A percentile compares a stretch with the other conserved stretches of the same genome.
phyloP scores from a whole-genome alignment of 2,888 invertebrate species.

The Nineta flava region DNA sequence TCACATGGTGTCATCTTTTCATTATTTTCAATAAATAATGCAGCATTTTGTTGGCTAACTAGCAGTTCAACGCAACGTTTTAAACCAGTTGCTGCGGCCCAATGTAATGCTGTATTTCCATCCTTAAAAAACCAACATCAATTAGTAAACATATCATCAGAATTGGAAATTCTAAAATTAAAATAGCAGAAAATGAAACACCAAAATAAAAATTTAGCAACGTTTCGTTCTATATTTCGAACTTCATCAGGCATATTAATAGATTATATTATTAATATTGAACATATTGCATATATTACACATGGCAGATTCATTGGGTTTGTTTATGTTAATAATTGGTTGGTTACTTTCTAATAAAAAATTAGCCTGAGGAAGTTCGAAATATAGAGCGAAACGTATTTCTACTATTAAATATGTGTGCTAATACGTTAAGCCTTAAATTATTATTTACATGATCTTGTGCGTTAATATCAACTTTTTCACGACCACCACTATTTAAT shows the following conservation, averaged over 20 bases:
- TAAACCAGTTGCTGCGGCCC: conserved; percentile 43
- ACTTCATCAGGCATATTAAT: too few species aligned
- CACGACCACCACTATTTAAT: conserved; percentile 33
- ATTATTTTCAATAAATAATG: conserved; percentile 43
- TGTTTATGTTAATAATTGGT: too few species aligned
- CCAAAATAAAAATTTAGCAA: too few species aligned
- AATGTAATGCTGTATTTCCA: conserved; percentile 49
- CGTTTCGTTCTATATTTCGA: too few species aligned
- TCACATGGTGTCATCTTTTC: conserved; percentile 48
- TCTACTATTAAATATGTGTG: too few species aligned
- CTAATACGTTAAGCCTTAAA: too few species aligned
- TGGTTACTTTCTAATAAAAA: too few species aligned
- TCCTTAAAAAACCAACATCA: conserved; percentile 26
- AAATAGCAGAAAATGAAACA: background rate
- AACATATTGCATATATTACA: too few species aligned
- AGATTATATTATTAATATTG: too few species aligned
- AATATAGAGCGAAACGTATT: too few species aligned
- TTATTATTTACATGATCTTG: conserved; percentile 36
- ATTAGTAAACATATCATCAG: background rate
- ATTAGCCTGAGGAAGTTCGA: too few species aligned
- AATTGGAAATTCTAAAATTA: background rate
- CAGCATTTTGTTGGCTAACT: conserved; percentile 35
- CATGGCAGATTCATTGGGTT: too few species aligned
- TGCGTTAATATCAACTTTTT: conserved; percentile 38
- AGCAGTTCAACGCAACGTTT: conserved; percentile 45